These are phyloP conservation scores for Bettongia penicillata DNA, from an alignment of 2,113 vertebrate genomes.

Conservation along the genomic window DNA sequence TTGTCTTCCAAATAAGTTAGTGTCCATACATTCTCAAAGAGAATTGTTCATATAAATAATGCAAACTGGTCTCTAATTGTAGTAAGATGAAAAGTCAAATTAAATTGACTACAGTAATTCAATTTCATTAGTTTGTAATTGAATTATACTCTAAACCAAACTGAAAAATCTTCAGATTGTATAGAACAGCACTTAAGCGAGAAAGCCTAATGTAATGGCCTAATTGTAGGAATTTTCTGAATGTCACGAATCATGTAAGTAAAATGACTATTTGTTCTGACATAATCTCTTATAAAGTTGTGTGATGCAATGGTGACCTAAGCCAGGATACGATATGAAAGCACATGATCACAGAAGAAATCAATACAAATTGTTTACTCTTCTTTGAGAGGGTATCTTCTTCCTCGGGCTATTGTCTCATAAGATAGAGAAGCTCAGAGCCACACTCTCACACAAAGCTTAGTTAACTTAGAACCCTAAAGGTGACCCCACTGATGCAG, in stretches of 20 bases:
- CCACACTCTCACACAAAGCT: not conserved
- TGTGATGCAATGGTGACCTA: not conserved
- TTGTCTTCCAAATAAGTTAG: conserved; percentile 47
- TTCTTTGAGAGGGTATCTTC: not conserved
- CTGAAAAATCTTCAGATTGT: conserved; percentile 37
- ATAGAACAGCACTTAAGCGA: conserved; percentile 59
- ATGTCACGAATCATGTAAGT: conserved; percentile 70
- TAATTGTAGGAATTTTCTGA: conserved; percentile 64
- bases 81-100: conserved; percentile 70
- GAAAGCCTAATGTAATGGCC: conserved; percentile 50
- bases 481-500: not conserved
- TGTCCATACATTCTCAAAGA: conserved; percentile 8
- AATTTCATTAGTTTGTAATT: conserved; percentile 75
- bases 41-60: not conserved
- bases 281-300: not conserved
- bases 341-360: not conserved
- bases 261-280: conserved; percentile 1
- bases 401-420: not conserved
- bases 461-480: not conserved
- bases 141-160: conserved; percentile 18
- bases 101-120: conserved; percentile 74
- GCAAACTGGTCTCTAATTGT: conserved; percentile 55
- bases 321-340: not conserved
- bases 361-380: not conserved
- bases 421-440: not conserved